A percentile compares a stretch with the other conserved stretches of the same genome.
phyloP scores from a whole-genome alignment of 2,113 vertebrate species.

The Sinocyclocheilus anophthalmus region DNA sequence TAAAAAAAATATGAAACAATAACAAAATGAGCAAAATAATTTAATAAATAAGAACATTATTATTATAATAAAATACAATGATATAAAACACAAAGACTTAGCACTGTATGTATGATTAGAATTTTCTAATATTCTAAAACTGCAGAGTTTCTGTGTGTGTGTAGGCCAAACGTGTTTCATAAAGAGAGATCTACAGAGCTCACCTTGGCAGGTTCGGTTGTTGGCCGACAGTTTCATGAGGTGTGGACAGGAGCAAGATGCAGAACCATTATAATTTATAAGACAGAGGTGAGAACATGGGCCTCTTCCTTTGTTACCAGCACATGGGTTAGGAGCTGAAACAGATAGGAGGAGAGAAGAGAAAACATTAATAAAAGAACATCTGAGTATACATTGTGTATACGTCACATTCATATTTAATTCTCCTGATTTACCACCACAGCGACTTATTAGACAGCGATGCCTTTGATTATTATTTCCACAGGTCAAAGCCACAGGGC shows the following conservation, averaged over 20 bases:
- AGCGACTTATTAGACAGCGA: not conserved
- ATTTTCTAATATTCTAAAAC: no score
- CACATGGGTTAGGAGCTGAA: conserved; percentile 83
- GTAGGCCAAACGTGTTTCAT: not conserved
- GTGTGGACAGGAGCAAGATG: conserved; percentile 84
- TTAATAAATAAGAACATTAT: no score
- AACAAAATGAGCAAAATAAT: no score
- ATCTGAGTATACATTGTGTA: not conserved
- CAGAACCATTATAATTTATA: conserved; percentile 81
- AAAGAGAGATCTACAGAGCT: conserved; percentile 39
- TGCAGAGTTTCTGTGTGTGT: not conserved
- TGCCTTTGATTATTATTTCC: not conserved
- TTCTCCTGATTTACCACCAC: not conserved
- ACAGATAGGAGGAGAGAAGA: conserved; percentile 12
- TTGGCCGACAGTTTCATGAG: conserved; percentile 83
- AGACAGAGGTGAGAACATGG: conserved; percentile 89
- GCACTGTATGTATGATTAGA: no score
- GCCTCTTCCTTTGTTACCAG: conserved; percentile 78
- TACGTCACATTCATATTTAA: not conserved
- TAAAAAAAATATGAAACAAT: no score
- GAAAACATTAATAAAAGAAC: not conserved
- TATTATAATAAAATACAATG: no score
- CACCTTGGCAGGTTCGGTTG: conserved; percentile 83
- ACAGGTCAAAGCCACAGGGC: not conserved
- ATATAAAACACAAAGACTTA: no score